These are phyloP conservation scores for Aselliscus stoliczkanus DNA, from an alignment of 2,797 vertebrate species.

Conservation along the genomic window DNA sequence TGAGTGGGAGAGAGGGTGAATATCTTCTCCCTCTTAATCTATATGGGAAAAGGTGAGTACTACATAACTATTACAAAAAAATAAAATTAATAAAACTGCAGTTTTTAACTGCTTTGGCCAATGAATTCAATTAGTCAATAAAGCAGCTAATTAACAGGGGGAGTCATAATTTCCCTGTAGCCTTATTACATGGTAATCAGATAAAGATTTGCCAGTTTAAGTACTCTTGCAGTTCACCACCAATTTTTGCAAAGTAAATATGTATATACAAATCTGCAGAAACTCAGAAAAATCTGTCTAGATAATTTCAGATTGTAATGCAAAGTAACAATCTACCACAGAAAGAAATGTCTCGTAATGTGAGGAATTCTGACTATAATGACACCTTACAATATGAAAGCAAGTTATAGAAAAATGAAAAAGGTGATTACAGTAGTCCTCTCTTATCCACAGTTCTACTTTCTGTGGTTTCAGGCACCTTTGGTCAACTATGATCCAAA, in stretches of 20 bases:
- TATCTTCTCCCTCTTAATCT: neutral
- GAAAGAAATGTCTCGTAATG: neutral
- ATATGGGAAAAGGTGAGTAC: neutral
- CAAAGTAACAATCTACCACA: neutral
- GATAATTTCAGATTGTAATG: neutral
- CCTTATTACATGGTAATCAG: neutral
- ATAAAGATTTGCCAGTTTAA: conserved; percentile 8
- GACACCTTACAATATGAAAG: neutral
- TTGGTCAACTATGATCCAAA: neutral
- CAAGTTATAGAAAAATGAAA: conserved; percentile 21
- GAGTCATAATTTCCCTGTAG: neutral
- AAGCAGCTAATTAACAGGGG: neutral
- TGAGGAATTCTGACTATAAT: neutral
- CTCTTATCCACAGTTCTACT: neutral
- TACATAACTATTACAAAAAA: conserved; percentile 31
- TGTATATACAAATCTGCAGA: neutral
- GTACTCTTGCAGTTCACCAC: neutral
- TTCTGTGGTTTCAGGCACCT: neutral
- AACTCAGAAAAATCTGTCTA: neutral
- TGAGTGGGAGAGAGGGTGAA: neutral
- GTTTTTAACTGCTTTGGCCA: conserved; percentile 32
- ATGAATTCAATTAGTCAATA: neutral
- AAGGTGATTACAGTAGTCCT: neutral
- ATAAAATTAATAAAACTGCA: neutral
- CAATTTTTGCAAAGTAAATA: conserved; percentile 37